Evolutionary conservation across 2,888 invertebrate species (phyloP).

Genomic region (Aricia artaxerxes): DNA sequence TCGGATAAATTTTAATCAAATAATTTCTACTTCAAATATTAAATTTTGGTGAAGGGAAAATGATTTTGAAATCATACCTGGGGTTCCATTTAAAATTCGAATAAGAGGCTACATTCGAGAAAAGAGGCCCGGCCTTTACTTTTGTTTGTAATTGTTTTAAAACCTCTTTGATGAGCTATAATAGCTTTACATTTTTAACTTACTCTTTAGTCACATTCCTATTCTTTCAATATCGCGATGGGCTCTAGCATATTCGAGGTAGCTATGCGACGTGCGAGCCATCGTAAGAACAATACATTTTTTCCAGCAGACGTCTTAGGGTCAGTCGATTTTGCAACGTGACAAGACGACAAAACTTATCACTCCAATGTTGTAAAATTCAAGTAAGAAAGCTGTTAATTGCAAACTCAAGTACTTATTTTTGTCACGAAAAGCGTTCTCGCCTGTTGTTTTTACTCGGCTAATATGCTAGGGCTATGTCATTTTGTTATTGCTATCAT

Average conservation of each 20-base stretch:
- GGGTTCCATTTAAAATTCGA: background rate
- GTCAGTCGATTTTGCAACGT: too few species aligned
- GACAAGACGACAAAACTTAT: too few species aligned
- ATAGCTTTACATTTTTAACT: too few species aligned
- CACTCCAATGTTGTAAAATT: too few species aligned
- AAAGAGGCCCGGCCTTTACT: background rate
- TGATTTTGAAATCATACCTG: background rate
- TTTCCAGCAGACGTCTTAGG: too few species aligned
- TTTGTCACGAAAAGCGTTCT: too few species aligned
- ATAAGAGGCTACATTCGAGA: too few species aligned
- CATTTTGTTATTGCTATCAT: too few species aligned
- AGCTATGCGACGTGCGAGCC: background rate
- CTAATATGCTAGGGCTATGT: too few species aligned
- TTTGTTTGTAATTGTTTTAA: background rate
- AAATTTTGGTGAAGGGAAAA: background rate
- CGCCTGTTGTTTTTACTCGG: too few species aligned
- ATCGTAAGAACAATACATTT: background rate
- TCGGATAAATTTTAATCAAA: constrained; percentile 9
- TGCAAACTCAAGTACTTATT: too few species aligned
- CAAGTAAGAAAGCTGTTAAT: too few species aligned
- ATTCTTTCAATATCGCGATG: background rate
- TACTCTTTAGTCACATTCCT: constrained; percentile 3
- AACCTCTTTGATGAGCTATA: background rate
- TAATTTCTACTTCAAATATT: background rate
- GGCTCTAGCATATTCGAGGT: background rate